Conservation (phyloP, 1,140 invertebrate species). For the Dolichoris vasculosae region DNA sequence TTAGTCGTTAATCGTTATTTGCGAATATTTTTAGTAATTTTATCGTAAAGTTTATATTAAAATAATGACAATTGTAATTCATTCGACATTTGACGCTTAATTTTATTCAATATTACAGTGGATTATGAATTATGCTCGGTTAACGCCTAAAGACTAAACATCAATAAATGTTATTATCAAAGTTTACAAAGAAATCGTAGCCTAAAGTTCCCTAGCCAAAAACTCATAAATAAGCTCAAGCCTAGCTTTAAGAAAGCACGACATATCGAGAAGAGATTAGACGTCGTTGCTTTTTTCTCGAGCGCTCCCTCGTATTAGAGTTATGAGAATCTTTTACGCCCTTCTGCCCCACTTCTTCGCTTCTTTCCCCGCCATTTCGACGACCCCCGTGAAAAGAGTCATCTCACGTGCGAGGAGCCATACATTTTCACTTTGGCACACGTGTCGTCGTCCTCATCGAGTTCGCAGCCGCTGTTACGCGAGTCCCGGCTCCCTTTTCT, state of each 20-base stretch:
- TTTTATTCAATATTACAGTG: background rate
- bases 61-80: background rate
- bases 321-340: constrained; percentile 12
- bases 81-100: background rate
- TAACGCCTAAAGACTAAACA: background rate
- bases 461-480: constrained; percentile 65
- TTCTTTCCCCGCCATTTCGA: constrained; percentile 14
- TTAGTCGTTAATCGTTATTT: too few relatives aligned
- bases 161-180: constrained; percentile 15
- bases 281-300: constrained; percentile 54
- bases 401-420: constrained; percentile 68
- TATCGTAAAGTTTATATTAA: background rate
- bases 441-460: constrained; percentile 71
- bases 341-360: constrained; percentile 13
- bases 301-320: constrained; percentile 59
- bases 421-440: constrained; percentile 76
- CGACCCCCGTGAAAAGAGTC: constrained; percentile 59
- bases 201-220: background rate
- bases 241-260: constrained; percentile 35
- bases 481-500: constrained; percentile 51
- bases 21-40: too few relatives aligned
- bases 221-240: constrained; percentile 47
- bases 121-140: background rate
- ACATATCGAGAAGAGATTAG: constrained; percentile 69
- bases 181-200: constrained; percentile 13